Conservation (phyloP, 2,888 invertebrate genomes). For the Ophonus ardosiacus region DNA sequence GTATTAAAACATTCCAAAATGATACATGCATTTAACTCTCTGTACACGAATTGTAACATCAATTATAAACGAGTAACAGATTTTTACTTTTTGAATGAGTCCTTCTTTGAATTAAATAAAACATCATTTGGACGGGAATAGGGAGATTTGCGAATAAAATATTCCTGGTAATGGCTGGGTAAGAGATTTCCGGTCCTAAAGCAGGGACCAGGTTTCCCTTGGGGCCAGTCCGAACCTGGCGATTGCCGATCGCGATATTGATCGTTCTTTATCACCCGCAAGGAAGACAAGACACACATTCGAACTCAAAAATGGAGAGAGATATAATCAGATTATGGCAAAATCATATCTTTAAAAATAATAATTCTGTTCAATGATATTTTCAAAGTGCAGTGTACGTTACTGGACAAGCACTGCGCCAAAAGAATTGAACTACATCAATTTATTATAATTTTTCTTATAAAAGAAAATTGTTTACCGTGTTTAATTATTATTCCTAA, state of each 20-base stretch:
- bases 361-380: no score
- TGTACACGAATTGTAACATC: no score
- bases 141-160: slow-evolving; percentile 32
- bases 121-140: slow-evolving; percentile 9
- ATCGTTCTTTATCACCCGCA: slow-evolving; percentile 54
- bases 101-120: background rate
- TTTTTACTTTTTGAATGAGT: background rate
- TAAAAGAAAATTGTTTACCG: no score
- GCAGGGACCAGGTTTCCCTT: slow-evolving; percentile 33
- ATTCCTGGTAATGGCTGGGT: slow-evolving; percentile 14
- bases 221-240: slow-evolving; percentile 27
- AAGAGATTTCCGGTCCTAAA: slow-evolving; percentile 32
- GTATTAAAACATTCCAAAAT: background rate
- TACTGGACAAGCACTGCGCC: no score
- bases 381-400: no score
- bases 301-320: background rate
- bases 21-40: background rate
- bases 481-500: no score
- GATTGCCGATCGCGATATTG: slow-evolving; percentile 60
- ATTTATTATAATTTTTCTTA: no score
- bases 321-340: background rate
- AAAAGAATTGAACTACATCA: no score
- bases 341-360: no score
- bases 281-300: background rate
- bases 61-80: background rate